Evolutionary conservation across 2,888 invertebrate genomes (phyloP).

Genomic region (Leucophenga maculata): DNA sequence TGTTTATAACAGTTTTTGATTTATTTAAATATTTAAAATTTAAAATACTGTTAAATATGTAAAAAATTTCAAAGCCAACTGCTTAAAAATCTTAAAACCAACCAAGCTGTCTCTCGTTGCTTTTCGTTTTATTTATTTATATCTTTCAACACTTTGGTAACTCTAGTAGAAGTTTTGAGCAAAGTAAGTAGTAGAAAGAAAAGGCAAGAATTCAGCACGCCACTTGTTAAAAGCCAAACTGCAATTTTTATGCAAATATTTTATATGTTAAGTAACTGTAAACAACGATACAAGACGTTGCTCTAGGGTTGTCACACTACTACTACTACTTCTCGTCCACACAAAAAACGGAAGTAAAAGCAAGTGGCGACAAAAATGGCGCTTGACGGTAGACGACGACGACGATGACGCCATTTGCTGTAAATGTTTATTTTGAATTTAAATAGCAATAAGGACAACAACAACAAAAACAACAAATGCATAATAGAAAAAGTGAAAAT

Average conservation of each 20-base stretch:
- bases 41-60: too few relatives aligned
- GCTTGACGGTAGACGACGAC: not conserved
- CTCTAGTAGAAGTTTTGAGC: constrained; percentile 4
- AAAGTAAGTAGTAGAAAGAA: constrained; percentile 2
- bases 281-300: constrained; percentile 38
- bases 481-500: constrained; percentile 5
- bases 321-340: too few relatives aligned
- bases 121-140: too few relatives aligned
- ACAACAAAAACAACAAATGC: constrained; percentile 12
- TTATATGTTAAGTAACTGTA: constrained; percentile 59
- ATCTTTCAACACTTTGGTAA: not conserved
- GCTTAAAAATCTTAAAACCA: not conserved
- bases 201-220: not conserved
- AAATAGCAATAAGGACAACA: constrained; percentile 24
- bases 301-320: not conserved
- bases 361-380: constrained; percentile 3
- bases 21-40: too few relatives aligned
- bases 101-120: too few relatives aligned
- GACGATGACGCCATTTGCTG: constrained; percentile 14
- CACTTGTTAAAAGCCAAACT: constrained; percentile 28
- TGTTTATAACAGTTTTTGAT: too few relatives aligned
- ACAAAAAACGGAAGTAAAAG: not conserved
- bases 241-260: constrained; percentile 53
- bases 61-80: too few relatives aligned
- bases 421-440: constrained; percentile 30